Evolutionary conservation across 1,140 invertebrate genomes (phyloP).

Genomic region (Asbolus verrucosus): DNA sequence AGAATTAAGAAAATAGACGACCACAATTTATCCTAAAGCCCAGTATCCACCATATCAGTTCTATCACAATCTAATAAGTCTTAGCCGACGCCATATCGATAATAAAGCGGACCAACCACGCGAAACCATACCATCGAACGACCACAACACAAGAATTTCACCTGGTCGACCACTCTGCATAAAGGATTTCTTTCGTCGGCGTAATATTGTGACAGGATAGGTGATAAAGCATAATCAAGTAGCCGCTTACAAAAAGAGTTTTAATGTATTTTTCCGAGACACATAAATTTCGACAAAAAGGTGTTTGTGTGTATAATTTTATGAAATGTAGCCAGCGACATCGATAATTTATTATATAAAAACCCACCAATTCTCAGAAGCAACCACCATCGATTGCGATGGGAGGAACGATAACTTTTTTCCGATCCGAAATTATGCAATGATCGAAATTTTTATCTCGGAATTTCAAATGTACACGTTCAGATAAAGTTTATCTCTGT

Average conservation of each 20-base stretch:
- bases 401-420: conserved; percentile 3
- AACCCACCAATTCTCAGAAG: not conserved
- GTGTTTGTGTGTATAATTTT: conserved; percentile 44
- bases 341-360: not conserved
- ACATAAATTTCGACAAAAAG: conserved; percentile 56
- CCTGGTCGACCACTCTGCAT: conserved; percentile 17
- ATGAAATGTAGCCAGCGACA: not conserved
- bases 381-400: conserved; percentile 8
- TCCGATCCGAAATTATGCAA: conserved; percentile 14
- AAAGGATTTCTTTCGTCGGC: conserved; percentile 55
- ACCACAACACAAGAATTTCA: conserved; percentile 1
- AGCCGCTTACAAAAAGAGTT: conserved; percentile 57
- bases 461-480: not conserved
- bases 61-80: conserved; percentile 40
- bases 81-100: conserved; percentile 10
- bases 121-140: not conserved
- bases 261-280: conserved; percentile 54
- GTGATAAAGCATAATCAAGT: conserved; percentile 61
- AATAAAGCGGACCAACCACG: not conserved
- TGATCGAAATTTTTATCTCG: conserved; percentile 20
- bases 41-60: conserved; percentile 3
- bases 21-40: not conserved
- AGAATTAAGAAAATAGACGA: not conserved
- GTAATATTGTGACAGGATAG: conserved; percentile 57
- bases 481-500: not conserved